phyloP scores from a whole-genome alignment of 2,113 vertebrate species.

The Rhegmatorhina hoffmannsi region DNA sequence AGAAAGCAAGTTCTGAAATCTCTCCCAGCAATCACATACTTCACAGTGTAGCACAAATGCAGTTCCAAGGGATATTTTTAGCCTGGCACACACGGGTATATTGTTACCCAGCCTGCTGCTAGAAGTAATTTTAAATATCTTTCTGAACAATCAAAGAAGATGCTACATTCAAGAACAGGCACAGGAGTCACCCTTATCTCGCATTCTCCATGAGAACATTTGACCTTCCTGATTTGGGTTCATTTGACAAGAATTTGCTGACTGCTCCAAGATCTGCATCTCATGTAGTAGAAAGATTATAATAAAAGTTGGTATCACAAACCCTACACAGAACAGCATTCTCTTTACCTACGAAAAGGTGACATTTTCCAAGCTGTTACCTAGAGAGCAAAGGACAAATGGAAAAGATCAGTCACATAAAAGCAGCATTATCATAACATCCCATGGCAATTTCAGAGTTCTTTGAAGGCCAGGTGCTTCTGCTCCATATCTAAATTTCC shows the following conservation, averaged over 20 bases:
- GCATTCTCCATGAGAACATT: slow-evolving; percentile 56
- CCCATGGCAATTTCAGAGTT: slow-evolving; percentile 64
- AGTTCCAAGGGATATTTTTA: slow-evolving; percentile 58
- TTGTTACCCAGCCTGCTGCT: slow-evolving; percentile 59
- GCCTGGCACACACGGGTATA: slow-evolving; percentile 47
- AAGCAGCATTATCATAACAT: slow-evolving; percentile 68
- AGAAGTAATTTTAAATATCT: slow-evolving; percentile 64
- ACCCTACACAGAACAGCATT: slow-evolving; percentile 24
- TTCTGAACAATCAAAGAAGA: slow-evolving; percentile 44
- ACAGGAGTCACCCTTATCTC: slow-evolving; percentile 48
- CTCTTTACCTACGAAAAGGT: slow-evolving; percentile 52
- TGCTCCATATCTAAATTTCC: slow-evolving; percentile 59
- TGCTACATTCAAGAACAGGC: slow-evolving; percentile 35
- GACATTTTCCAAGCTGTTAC: slow-evolving; percentile 73
- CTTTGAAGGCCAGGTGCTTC: slow-evolving; percentile 67
- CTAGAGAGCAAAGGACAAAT: slow-evolving; percentile 68
- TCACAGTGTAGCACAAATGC: slow-evolving; percentile 16
- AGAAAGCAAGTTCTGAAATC: slow-evolving; percentile 50
- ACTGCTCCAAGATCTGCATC: slow-evolving; percentile 56
- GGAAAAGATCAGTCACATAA: slow-evolving; percentile 69
- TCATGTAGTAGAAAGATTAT: background rate
- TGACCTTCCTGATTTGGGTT: slow-evolving; percentile 66
- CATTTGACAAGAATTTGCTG: slow-evolving; percentile 48
- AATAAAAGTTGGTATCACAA: slow-evolving; percentile 39
- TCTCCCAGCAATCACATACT: slow-evolving; percentile 40